Evolutionary conservation across 2,797 vertebrate species (phyloP), one percentile per base, ranked within the genome.

Genomic region (Valencia hispanica): DNA sequence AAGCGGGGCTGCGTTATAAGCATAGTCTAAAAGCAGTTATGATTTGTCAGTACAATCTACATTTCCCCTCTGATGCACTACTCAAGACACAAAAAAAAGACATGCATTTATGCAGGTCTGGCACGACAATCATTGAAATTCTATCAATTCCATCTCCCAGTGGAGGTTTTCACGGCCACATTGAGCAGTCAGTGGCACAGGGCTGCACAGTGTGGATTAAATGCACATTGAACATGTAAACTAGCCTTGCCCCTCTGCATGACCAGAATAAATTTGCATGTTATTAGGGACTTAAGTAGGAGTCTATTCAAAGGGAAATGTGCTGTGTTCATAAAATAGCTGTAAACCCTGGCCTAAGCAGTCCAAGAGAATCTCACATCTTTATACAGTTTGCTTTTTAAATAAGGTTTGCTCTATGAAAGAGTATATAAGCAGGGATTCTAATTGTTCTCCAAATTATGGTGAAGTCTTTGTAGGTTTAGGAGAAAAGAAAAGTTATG

Each of bases 51-150:
- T 50, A 36, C 77, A 81, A 72, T 73, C 68, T 5, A 47, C 43
- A 74, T 81, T 70, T 75, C 68, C 79, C 79, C 73, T 82, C 70
- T 68, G 65, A 68, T 68, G 65, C 12, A 43, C 65, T 76, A 77
- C 77, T 81, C 70, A 71, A 78, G 83, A 87, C 85, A 83, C 84
- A 87, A 84, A 81, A 80, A n/a, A 78, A 78, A 81, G 75, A 70
- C 69, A 74, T 75, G 73, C 57, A 68, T 87, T 87, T 81, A 80
- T 86, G 75, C 82, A 84, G 57, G 45, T 72, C 72, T 68, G 59
- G 78, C 66, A 32, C 61, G 77, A 78, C 79, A 74, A 59, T 85
- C 79, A 84, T 86, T 87, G 81, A 84, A 83, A 90, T 91, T 88
- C 84, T 85, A 66, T 84, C 79, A 83, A 45, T 81, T 65, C 32